Evolutionary conservation across 2,888 invertebrate genomes (phyloP).

Genomic region (Deroplatys truncata): DNA sequence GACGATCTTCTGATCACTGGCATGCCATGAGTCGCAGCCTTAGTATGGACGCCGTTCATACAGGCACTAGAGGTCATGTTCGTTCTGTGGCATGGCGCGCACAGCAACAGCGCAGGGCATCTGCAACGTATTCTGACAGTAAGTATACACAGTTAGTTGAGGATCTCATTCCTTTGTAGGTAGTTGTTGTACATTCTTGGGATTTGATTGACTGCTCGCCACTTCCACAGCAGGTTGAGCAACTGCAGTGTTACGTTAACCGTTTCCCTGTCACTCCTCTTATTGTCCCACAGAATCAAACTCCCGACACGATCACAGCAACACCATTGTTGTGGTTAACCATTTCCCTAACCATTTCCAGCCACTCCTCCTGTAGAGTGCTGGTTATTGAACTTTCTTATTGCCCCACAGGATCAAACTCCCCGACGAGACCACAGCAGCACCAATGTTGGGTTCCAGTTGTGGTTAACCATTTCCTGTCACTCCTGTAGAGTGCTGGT

Average conservation of each 20-base stretch:
- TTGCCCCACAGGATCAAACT: neutral
- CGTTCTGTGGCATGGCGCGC: slow-evolving; percentile 61
- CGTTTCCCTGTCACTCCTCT: too few species aligned
- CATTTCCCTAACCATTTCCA: slow-evolving; percentile 60
- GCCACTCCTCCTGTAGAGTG: too few species aligned
- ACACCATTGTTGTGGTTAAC: slow-evolving; percentile 52
- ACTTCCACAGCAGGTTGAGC: too few species aligned
- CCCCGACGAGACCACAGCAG: neutral
- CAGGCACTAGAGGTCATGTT: slow-evolving; percentile 69
- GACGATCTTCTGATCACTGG: slow-evolving; percentile 43
- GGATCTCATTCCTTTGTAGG: too few species aligned
- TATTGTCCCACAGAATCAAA: neutral
- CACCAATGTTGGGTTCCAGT: slow-evolving; percentile 58
- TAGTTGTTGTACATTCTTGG: too few species aligned
- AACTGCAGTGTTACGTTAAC: too few species aligned
- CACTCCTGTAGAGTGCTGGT: slow-evolving; percentile 44
- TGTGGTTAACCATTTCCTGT: slow-evolving; percentile 69
- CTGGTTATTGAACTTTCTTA: neutral
- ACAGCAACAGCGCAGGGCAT: slow-evolving; percentile 44
- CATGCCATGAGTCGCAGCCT: slow-evolving; percentile 58
- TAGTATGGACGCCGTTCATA: slow-evolving; percentile 74
- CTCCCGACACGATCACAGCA: neutral
- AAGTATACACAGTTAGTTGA: slow-evolving; percentile 36
- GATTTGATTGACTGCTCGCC: too few species aligned
- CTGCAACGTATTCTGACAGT: slow-evolving; percentile 45